phyloP scores from a whole-genome alignment of 2,113 vertebrate genomes.

The Aptenodytes forsteri region DNA sequence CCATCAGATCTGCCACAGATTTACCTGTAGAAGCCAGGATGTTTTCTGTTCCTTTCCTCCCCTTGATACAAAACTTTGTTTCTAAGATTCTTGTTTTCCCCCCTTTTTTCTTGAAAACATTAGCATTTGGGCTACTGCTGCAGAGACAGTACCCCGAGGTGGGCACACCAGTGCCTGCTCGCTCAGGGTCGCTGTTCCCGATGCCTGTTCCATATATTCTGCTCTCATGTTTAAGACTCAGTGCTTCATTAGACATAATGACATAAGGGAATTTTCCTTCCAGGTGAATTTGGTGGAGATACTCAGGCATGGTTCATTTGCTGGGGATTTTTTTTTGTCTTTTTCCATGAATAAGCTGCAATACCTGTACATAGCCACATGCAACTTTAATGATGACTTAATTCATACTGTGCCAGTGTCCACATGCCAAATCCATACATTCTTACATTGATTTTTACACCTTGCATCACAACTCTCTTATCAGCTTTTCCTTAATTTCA shows the following conservation, averaged over 20 bases:
- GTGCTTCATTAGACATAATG: rapidly evolving
- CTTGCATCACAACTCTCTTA: background rate
- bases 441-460: background rate
- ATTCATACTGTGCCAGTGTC: background rate
- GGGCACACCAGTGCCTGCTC: background rate
- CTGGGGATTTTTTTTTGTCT: background rate
- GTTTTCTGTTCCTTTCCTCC: background rate
- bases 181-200: rapidly evolving
- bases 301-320: rapidly evolving
- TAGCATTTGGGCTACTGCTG: background rate
- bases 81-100: background rate
- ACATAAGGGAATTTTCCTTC: background rate
- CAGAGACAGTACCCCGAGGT: background rate
- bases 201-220: rapidly evolving
- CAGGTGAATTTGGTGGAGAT: background rate
- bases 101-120: background rate
- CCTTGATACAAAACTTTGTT: background rate
- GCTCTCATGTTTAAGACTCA: background rate
- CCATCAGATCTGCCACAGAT: background rate
- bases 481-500: background rate
- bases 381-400: background rate
- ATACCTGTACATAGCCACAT: background rate
- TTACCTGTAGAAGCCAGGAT: background rate
- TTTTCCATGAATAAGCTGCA: background rate
- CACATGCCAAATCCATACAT: background rate